Percentiles rank a stretch among this genome's conserved stretches.
Conservation (phyloP, 2,888 invertebrate genomes). For the Tanaodytes sp. region DNA sequence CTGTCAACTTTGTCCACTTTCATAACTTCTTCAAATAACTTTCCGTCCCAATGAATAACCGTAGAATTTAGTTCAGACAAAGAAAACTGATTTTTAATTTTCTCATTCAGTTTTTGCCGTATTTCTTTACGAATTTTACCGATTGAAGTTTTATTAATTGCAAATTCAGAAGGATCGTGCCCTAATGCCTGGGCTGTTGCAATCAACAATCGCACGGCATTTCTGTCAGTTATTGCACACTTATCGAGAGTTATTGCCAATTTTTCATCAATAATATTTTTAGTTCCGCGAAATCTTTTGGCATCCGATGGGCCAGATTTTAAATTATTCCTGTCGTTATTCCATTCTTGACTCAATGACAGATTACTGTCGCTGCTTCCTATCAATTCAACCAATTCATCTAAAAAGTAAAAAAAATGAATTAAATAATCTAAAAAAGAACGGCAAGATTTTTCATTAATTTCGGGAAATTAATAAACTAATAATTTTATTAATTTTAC, state of each 20-base stretch:
- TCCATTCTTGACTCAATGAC: conserved; percentile 31
- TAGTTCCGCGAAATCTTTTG: conserved; percentile 42
- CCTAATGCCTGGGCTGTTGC: conserved; percentile 45
- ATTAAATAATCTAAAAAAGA: conserved; percentile 16
- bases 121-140: conserved; percentile 31
- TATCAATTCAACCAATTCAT: conserved; percentile 24
- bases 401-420: conserved; percentile 18
- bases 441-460: too few species aligned
- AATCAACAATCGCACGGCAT: conserved; percentile 46
- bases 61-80: conserved; percentile 24
- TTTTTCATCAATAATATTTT: conserved; percentile 52
- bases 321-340: conserved; percentile 24
- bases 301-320: conserved; percentile 23
- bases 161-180: conserved; percentile 29
- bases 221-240: conserved; percentile 48
- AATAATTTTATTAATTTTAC: conserved; percentile 10
- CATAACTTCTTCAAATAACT: conserved; percentile 21
- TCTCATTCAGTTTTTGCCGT: conserved; percentile 19
- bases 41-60: conserved; percentile 13
- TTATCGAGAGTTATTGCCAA: conserved; percentile 53
- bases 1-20: conserved; percentile 29
- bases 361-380: conserved; percentile 25
- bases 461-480: not conserved
- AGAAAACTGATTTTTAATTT: conserved; percentile 29
- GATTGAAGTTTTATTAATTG: conserved; percentile 48